Evolutionary conservation across 2,888 invertebrate species (phyloP), one percentile per base, ranked within the genome.

Genomic region (Acronicta alni): DNA sequence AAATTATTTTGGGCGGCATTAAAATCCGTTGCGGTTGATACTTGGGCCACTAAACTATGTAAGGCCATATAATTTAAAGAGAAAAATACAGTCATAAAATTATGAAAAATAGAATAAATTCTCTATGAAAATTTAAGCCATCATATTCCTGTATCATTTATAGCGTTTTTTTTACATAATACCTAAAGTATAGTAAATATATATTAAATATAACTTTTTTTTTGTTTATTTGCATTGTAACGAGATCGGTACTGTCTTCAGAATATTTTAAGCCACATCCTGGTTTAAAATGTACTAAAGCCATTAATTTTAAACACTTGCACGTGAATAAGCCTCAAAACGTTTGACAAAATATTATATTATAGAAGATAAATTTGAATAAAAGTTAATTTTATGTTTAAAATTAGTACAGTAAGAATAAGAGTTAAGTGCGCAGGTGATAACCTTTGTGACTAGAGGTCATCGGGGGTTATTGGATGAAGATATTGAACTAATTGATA

Each of bases 151-250:
- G 42, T 56, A 72, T 51, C 41, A 56, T 61, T 61, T 51, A 49
- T 67, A 67, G 59, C 46, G 45, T 59, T 66, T 32, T 9, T 45
- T 54, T 47, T 46, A 58, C 37, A 38, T 65, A 72, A 61, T 72
- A 76, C 54, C 68, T 65, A 51, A 44, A 47, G 38, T 63, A 67
- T 26, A 55, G 51, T 61, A 60, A 65, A 60, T 46, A 57, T 32
- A 47, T 56, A 51, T 41, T 47, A 45, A 39, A 57, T 56, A 54
- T 57, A 39, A 49, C 51, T n/a, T n/a, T 44, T 47, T 69, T 56
- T 74, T 26, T 18, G 18, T 42, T 58, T 56, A 53, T 39, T 72
- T 55, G 57, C 55, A 72, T 67, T 67, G 37, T 51, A 63, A 45
- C 65, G 71, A 48, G 54, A 66, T 60, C 72, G 43, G 60, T 52